Base-by-base conservation (phyloP, 2,113 vertebrate genomes). In the Petrocephalus zakoni region DNA sequence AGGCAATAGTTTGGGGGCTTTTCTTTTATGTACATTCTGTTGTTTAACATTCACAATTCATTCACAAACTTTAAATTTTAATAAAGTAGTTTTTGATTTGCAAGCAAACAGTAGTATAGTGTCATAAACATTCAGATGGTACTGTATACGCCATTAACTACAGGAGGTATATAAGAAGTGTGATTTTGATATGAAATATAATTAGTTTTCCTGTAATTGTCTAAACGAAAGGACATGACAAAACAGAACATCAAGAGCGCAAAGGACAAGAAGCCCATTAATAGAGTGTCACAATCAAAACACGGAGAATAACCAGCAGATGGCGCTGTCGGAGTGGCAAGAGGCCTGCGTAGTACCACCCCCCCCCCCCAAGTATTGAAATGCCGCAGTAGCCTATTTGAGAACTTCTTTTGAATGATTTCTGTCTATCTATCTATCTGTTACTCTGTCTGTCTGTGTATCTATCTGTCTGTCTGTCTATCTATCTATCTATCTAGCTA, bases 381-480 rank as follows among this genome's bases (percentile, higher is more conserved):
- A 85, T 85, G 51, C 83, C 46, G 47, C 49, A 53, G 52, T 34
- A 55, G 84, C n/a, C 84, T 52, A 86, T 86, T 53, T 86, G 52
- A 82, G 34, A 17, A 55, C n/a, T 47, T 22, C 42, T n/a, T 22
- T 11, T 49, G 37, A 83, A 47, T 82, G 22, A 11, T 22, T 46
- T 25, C 42, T 85, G 25, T 15, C 46, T 81, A 34, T 37, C 29
- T 72, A n/a, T 29, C 22, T 72, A 55, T 55, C 53, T 61, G 25
- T n/a, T n/a, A n/a, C n/a, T 61, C 58, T 61, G n/a, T 61, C 58
- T 61, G n/a, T 61, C 58, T 61, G n/a, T 61, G 21, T 61, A 61
- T 61, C 56, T 61, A 58, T 58, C 56, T 56, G 21, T 56, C 55
- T 56, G 22, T 58, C 56, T 61, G n/a, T 61, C 58, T 61, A 61